These are phyloP conservation scores for Caenorhabditis sinica DNA, from an alignment of 2,888 invertebrate species.

Conservation along the genomic window DNA sequence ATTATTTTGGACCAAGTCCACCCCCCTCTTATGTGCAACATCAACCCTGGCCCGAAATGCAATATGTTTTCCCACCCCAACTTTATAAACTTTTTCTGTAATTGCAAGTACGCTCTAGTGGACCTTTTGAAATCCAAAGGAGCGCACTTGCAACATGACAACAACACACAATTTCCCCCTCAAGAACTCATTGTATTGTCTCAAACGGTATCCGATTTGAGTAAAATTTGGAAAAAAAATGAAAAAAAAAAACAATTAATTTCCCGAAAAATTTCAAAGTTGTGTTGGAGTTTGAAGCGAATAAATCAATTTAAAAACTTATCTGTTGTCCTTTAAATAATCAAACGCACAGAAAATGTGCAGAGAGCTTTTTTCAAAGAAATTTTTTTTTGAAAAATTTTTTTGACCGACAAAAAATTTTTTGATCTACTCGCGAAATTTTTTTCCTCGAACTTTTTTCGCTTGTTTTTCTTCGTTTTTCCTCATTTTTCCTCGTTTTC, in stretches of 20 bases:
- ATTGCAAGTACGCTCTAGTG: not conserved
- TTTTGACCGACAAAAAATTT: too few species aligned
- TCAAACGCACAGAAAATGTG: too few species aligned
- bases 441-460: too few species aligned
- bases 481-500: too few species aligned
- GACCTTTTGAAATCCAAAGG: not conserved
- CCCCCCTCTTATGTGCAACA: constrained; percentile 1
- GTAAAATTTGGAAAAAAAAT: not conserved
- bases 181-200: not conserved
- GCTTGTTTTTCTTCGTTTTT: too few species aligned
- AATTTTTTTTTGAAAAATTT: too few species aligned
- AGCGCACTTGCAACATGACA: not conserved
- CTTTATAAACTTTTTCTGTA: not conserved
- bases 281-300: constrained; percentile 11
- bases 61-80: not conserved
- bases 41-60: not conserved
- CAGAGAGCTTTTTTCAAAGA: too few species aligned
- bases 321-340: too few species aligned
- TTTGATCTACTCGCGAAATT: too few species aligned
- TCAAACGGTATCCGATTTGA: not conserved
- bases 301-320: not conserved
- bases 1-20: constrained; percentile 14
- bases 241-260: not conserved
- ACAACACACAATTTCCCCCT: not conserved
- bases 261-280: too few species aligned